These are phyloP conservation scores for Drosophila tani DNA, from an alignment of 1,140 invertebrate genomes.

Conservation along the genomic window DNA sequence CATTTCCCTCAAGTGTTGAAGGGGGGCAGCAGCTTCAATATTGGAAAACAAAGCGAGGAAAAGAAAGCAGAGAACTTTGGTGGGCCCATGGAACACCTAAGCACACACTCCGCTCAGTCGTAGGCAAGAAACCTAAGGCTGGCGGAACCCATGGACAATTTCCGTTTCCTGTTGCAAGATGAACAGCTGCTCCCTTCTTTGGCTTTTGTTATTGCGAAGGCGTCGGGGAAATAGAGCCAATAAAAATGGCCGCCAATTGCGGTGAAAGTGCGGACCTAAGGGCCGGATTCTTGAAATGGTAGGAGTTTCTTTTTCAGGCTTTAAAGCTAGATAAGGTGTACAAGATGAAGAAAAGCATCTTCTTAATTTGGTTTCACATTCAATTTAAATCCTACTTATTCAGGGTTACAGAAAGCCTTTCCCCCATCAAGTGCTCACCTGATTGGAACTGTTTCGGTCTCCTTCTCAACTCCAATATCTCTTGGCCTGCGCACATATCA, in stretches of 20 bases:
- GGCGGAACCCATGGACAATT: conserved; percentile 70
- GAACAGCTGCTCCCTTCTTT: conserved; percentile 58
- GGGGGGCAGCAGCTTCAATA: conserved; percentile 18
- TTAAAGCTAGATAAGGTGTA: not conserved
- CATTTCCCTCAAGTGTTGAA: conserved; percentile 32
- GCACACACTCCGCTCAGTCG: conserved; percentile 16
- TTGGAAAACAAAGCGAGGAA: conserved; percentile 44
- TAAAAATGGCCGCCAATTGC: conserved; percentile 61
- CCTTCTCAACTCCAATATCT: conserved; percentile 15
- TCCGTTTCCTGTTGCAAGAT: conserved; percentile 76
- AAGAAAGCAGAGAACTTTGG: conserved; percentile 58
- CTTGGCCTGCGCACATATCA: conserved; percentile 55
- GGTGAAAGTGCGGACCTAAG: conserved; percentile 7
- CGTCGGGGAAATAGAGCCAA: conserved; percentile 59
- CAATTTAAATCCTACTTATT: not conserved
- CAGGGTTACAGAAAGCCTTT: no score
- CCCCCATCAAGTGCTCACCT: conserved; percentile 14
- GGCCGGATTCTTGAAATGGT: not conserved
- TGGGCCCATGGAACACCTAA: conserved; percentile 15
- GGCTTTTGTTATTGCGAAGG: conserved; percentile 30
- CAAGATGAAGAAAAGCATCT: not conserved
- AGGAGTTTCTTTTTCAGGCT: not conserved
- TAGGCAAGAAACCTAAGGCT: conserved; percentile 31
- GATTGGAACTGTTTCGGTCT: conserved; percentile 20
- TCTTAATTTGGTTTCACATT: not conserved